phyloP scores from a whole-genome alignment of 2,113 vertebrate species.

The Hydropotes inermis region DNA sequence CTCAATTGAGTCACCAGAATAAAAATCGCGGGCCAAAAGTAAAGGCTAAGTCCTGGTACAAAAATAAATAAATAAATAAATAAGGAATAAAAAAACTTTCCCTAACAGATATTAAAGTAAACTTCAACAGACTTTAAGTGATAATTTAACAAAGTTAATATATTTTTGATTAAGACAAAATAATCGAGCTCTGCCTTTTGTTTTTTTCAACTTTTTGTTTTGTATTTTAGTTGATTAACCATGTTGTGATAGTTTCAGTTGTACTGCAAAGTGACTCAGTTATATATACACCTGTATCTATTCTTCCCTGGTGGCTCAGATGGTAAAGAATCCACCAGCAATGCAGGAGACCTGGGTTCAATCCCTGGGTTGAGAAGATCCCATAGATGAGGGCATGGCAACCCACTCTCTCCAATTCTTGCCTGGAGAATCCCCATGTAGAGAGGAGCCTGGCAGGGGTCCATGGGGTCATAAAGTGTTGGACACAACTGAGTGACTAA shows the following conservation, averaged over 20 bases:
- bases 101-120: background rate
- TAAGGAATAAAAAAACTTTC: background rate
- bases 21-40: rapidly evolving
- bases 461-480: background rate
- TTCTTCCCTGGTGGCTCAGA: background rate
- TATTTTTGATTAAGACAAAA: background rate
- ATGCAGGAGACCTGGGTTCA: rapidly evolving
- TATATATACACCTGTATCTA: background rate
- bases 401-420: background rate
- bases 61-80: background rate
- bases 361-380: background rate
- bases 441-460: background rate
- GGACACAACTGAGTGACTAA: background rate
- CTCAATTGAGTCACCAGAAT: background rate
- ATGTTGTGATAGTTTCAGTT: background rate
- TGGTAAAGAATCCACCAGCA: background rate
- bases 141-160: background rate
- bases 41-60: background rate
- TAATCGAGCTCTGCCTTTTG: background rate
- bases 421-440: background rate
- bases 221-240: background rate
- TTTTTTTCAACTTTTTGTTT: background rate
- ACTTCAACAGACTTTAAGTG: background rate
- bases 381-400: background rate
- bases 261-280: background rate